phyloP scores from a whole-genome alignment of 2,888 invertebrate genomes.

The Lamellibrachia satsuma region DNA sequence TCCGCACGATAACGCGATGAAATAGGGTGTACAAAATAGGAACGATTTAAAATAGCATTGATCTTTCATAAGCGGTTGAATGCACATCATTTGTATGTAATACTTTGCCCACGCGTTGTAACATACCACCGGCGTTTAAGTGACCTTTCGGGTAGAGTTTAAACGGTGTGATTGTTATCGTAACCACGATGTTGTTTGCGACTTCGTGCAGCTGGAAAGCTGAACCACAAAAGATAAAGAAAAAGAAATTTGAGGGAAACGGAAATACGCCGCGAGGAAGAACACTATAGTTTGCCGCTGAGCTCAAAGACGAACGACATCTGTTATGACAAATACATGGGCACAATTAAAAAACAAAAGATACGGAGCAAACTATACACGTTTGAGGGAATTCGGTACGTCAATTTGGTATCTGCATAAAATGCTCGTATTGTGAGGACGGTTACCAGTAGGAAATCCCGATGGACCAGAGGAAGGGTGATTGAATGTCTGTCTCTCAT shows the following conservation, averaged over 20 bases:
- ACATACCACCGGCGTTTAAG: background rate
- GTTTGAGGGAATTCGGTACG: background rate
- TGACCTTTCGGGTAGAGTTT: background rate
- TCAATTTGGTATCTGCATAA: background rate
- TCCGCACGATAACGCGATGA: background rate
- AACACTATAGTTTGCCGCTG: no score
- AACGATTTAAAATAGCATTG: background rate
- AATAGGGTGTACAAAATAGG: background rate
- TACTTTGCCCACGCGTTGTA: background rate
- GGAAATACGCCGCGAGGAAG: background rate
- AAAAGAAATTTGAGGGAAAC: background rate
- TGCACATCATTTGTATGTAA: background rate
- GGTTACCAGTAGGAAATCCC: background rate
- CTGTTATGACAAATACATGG: no score
- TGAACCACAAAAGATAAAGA: background rate
- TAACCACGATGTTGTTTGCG: background rate
- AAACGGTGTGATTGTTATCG: background rate
- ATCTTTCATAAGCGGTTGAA: background rate
- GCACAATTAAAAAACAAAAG: background rate
- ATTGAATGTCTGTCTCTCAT: no score
- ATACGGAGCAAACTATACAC: background rate
- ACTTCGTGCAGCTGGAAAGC: background rate
- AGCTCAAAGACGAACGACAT: no score
- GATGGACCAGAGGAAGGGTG: background rate
- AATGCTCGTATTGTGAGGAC: no score